A percentile compares a stretch with the other conserved stretches of the same genome.
Evolutionary conservation across 2,888 invertebrate species (phyloP).

Genomic region (Chelonus formosanus): DNA sequence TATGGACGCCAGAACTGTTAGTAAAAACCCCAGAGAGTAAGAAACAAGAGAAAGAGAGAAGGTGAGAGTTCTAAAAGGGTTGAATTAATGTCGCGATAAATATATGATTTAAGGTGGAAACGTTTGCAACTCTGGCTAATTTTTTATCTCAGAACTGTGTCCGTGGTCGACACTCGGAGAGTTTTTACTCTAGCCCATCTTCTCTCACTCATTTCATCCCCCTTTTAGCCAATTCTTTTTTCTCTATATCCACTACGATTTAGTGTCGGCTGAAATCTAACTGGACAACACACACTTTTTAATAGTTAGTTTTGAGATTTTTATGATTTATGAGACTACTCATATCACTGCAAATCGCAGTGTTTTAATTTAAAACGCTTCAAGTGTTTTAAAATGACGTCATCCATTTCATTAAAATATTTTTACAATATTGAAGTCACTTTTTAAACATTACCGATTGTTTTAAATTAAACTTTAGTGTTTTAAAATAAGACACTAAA

Average conservation of each 20-base stretch:
- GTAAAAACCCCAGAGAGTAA: slow-evolving; percentile 34
- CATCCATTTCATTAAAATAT: too few species aligned
- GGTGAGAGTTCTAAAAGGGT: slow-evolving; percentile 59
- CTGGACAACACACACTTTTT: slow-evolving; percentile 50
- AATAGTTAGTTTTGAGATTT: slow-evolving; percentile 18
- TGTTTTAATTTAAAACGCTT: too few species aligned
- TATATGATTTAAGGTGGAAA: slow-evolving; percentile 66
- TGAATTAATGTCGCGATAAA: slow-evolving; percentile 67
- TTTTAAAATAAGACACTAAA: too few species aligned
- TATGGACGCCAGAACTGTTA: slow-evolving; percentile 25
- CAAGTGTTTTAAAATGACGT: too few species aligned
- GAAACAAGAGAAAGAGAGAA: slow-evolving; percentile 23
- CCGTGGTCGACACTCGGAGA: slow-evolving; percentile 45
- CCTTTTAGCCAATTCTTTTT: slow-evolving; percentile 51
- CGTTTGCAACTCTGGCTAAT: slow-evolving; percentile 64
- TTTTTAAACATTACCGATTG: too few species aligned
- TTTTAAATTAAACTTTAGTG: too few species aligned
- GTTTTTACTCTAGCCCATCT: slow-evolving; percentile 46
- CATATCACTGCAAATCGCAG: too few species aligned
- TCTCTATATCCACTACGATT: slow-evolving; percentile 51
- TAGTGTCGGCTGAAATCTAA: slow-evolving; percentile 60
- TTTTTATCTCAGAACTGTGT: slow-evolving; percentile 64
- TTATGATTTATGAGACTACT: slow-evolving; percentile 45
- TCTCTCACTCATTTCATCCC: slow-evolving; percentile 7
- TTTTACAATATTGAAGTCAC: too few species aligned